Conservation (phyloP, 1,140 invertebrate species). For the Araneus ventricosus region DNA sequence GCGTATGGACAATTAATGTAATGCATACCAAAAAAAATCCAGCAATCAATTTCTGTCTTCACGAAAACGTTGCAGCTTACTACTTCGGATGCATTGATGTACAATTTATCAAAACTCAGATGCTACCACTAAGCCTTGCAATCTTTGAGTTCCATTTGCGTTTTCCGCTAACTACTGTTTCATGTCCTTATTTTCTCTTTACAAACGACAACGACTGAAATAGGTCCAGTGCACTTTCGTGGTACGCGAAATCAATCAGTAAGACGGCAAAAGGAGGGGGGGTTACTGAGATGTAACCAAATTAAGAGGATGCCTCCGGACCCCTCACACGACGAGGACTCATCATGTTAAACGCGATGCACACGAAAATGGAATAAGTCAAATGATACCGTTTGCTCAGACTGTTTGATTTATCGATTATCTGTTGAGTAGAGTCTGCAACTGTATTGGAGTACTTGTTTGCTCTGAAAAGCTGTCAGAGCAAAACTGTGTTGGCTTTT, state of each 20-base stretch:
- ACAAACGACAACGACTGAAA: conserved; percentile 10
- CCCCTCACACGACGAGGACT: conserved; percentile 6
- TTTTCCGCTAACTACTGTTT: conserved; percentile 64
- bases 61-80: too few species aligned
- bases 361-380: background rate
- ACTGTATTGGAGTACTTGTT: background rate
- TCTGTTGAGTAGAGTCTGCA: background rate
- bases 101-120: background rate
- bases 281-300: conserved; percentile 45
- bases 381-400: conserved; percentile 56
- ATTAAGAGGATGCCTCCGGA: conserved; percentile 48
- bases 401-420: conserved; percentile 32
- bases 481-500: too few species aligned
- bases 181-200: conserved; percentile 71
- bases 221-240: background rate
- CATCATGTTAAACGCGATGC: conserved; percentile 23
- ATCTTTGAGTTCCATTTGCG: conserved; percentile 49
- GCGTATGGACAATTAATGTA: too few species aligned
- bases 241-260: conserved; percentile 55
- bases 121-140: background rate
- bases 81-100: background rate
- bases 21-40: too few species aligned
- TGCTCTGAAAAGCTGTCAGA: background rate
- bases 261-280: conserved; percentile 26
- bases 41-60: too few species aligned